Evolutionary conservation across 2,888 invertebrate species (phyloP), one percentile per base, ranked within the genome.

Genomic region (Morpho helenor): DNA sequence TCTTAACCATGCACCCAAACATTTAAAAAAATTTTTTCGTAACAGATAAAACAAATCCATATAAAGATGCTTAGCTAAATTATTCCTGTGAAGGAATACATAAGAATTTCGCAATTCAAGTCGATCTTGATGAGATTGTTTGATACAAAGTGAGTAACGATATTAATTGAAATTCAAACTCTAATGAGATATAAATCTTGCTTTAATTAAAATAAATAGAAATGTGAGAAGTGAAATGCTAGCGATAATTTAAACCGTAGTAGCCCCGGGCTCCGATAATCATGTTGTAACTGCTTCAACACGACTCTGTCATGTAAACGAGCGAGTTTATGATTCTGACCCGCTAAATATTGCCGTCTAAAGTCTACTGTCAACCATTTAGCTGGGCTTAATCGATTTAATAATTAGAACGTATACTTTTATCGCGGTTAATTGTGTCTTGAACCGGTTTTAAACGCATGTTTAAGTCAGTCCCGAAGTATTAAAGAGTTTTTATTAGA

Each of bases 261-360:
- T 81, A 77, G 44, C 22, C 7, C 52, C 56, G 60, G 65, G 46
- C 56, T 57, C 59, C 72, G 77, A 80, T 82, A 82, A 82, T 82
- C 75, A 75, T 74, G 72, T 75, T 65, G 73, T 75, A 76, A 80
- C 73, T 73, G 74, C 75, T 67, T 71, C 71, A 69, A 69, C 69
- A 68, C 68, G 77, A 76, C 82, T 84, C 82, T 83, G 81, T 84
- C 76, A 84, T 84, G 84, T 79, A 84, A 84, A 85, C 80, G 82
- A 84, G 76, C 68, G 68, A 71, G 68, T 75, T 79, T 76, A 79
- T 69, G 74, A 74, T 66, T 68, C 51, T 23, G 47, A 45, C 64
- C 60, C 64, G 61, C 54, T 61, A 56, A 67, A 66, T 60, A 67
- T 66, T 65, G 68, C 69, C 67, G 66, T 68, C 64, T 61, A 64